These are phyloP conservation scores for Anadara kagoshimensis DNA, from an alignment of 1,140 invertebrate species.

Conservation along the genomic window DNA sequence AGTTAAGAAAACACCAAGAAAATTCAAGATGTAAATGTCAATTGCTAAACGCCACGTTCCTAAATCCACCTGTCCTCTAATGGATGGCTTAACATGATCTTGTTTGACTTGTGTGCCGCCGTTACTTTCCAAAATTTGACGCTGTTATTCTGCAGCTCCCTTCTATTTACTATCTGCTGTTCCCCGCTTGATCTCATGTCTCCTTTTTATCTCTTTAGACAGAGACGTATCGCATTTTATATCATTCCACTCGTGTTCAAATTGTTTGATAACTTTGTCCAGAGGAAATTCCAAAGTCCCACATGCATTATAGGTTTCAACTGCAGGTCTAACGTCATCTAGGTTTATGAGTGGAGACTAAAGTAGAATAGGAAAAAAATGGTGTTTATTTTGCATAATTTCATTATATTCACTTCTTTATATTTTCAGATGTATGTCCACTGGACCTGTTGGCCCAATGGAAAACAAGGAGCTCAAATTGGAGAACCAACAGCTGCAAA, in stretches of 20 bases:
- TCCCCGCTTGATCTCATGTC: not conserved
- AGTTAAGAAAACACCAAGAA: too few relatives aligned
- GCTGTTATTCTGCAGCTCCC: constrained; percentile 18
- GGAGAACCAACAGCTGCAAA: too few relatives aligned
- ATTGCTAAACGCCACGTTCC: too few relatives aligned
- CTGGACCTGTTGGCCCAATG: not conserved
- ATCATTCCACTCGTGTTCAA: not conserved
- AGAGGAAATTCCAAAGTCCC: not conserved
- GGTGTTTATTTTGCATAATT: not conserved
- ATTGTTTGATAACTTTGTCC: not conserved
- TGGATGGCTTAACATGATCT: too few relatives aligned
- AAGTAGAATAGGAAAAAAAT: not conserved
- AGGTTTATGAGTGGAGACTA: not conserved
- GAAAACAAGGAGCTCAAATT: too few relatives aligned
- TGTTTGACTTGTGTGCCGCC: constrained; percentile 3
- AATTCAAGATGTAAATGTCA: too few relatives aligned
- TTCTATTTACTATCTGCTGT: constrained; percentile 2
- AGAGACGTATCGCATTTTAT: not conserved
- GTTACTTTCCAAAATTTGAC: constrained; percentile 9
- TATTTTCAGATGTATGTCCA: not conserved
- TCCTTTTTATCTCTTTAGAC: not conserved
- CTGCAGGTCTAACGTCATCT: not conserved
- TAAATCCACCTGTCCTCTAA: too few relatives aligned
- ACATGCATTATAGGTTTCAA: not conserved
- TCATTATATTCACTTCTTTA: not conserved